Evolutionary conservation across 2,797 vertebrate species (phyloP), one percentile per base, ranked within the genome.

Genomic region (Yasuhikotakia modesta): DNA sequence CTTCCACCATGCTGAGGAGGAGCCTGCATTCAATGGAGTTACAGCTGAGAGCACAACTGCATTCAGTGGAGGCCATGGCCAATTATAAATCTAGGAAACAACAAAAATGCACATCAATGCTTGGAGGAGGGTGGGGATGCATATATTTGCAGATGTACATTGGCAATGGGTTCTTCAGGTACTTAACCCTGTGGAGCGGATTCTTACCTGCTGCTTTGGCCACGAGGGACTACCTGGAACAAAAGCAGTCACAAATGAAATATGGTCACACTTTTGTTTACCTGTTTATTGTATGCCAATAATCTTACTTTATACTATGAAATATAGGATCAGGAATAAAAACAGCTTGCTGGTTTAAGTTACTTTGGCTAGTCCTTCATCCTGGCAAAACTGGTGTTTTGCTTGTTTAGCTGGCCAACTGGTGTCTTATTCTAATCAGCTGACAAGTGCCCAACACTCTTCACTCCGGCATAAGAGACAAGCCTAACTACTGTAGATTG

Each of bases 41-140:
- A 43, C 39, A 43, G 48, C 48, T 50, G 48, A 24, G 50, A 17
- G 39, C 35, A 52, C 32, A 55, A 35, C 19, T 52, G 30, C 2
- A 2, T 63, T 78, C 22, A 52, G 14, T 24, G 11, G 21, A 70
- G 17, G 32, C 13, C 48, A 6, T 55, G 58, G 60, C 30, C 35
- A 71, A 50, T 78, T n/a, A 45, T 52, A 24, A 65, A 78, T 64
- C 32, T 71, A 65, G 68, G 76, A 53, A 13, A 11, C 27, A n/a
- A 13, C 12, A 61, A 69, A 43, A 48, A 39, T 45, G 6, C 19
- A 30, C 16, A 55, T 45, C 17, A 46, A 10, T 32, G 17, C 21
- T 76, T 3, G 7, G 1, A 48, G n/a, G 50, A 35, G 19, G 24
- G 14, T 1, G 0, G 39, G 12, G 14, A 32, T 75, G 35, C 46